Base-by-base conservation (phyloP, 2,888 invertebrate species). In the Homarus gammarus region DNA sequence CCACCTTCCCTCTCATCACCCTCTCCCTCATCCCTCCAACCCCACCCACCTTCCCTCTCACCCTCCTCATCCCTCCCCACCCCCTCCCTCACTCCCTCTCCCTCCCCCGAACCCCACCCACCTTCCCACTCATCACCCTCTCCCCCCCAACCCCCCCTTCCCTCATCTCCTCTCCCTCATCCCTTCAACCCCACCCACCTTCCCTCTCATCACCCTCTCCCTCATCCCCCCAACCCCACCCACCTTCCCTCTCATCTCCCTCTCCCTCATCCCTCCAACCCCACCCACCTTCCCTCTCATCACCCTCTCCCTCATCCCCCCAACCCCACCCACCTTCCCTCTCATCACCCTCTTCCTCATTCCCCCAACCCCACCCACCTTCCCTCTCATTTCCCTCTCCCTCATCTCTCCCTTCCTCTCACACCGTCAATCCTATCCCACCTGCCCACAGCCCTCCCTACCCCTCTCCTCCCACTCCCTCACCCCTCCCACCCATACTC, bases 251-350 rank as follows among this genome's bases (percentile, higher is more conserved):
- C n/a, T 70, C 64, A 27, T 31, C 31, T n/a, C 31, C 5, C 31
- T 15, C 36, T 31, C 56, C 56, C 18, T 22, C 8, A 15, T 8
- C 38, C 12, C 38, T 18, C 31, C 22, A 8, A 1, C 31, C n/a
- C 31, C 5, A 31, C 22, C 36, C 36, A 36, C 72, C 12, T 5
- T 33, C 72, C 18, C 33, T 49, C 8, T 72, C 31, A 33, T 31
- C 33, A 33, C 38, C 72, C 72, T n/a, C n/a, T 73, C 38, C 73
- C n/a, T 44, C 73, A 40, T 27, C 40, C 44, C 44, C n/a, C n/a
- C 18, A n/a, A 40, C 73, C 73, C n/a, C 73, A 22, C 27, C 73
- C 73, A 36, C 33, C 72, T 72, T 22, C 10, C 38, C 8, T 15
- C 18, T 15, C 33, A 27, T 22, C 36, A 8, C 18, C 38, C 8